A percentile compares a stretch with the other conserved stretches of the same genome.
These are phyloP conservation scores for Chondrilla cf. caribensis DNA, from an alignment of 37 sponge, comb jelly and placozoan genomes.

Conservation along the genomic window DNA sequence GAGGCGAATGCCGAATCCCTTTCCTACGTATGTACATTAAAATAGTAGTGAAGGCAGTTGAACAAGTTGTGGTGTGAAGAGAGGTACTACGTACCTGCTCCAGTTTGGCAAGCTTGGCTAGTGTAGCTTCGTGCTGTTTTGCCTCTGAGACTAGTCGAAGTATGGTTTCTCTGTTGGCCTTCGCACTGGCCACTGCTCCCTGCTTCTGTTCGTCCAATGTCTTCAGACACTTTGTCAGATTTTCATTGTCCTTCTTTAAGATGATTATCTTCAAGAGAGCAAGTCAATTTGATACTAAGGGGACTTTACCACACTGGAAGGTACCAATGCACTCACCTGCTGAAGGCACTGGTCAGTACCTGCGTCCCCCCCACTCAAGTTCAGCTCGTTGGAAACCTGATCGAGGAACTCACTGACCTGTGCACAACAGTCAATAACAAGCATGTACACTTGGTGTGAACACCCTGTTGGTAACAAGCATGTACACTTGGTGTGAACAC, in stretches of 20 bases:
- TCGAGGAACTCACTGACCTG: not conserved
- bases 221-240: no score
- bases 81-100: constrained; percentile 18
- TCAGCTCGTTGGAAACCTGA: not conserved
- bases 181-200: not conserved
- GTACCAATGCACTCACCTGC: not conserved
- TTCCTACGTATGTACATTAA: not conserved
- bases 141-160: constrained; percentile 53
- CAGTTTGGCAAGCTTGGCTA: constrained; percentile 19
- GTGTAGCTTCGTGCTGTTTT: constrained; percentile 40
- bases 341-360: not conserved
- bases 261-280: no score
- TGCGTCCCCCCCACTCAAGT: not conserved
- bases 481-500: not conserved
- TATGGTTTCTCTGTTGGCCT: constrained; percentile 67
- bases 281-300: no score
- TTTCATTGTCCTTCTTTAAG: no score
- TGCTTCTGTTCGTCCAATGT: not conserved
- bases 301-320: no score
- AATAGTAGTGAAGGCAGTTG: no score
- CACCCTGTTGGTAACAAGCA: not conserved
- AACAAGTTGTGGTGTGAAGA: no score
- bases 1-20: not conserved
- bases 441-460: not conserved
- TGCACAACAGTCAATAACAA: not conserved